phyloP scores from a whole-genome alignment of 1,140 invertebrate species.

The Pachypsylla venusta region DNA sequence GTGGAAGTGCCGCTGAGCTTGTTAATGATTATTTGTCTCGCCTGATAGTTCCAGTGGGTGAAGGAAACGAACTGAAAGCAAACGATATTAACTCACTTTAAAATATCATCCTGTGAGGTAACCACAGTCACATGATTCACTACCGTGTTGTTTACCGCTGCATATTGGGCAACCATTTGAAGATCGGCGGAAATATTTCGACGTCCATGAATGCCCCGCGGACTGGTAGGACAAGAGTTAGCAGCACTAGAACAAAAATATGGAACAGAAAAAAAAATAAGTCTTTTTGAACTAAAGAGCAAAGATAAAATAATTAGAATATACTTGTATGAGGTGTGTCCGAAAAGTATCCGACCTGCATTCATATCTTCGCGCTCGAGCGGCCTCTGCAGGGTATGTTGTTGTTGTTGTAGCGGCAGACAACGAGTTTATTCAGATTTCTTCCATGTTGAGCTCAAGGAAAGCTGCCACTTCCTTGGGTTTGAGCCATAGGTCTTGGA shows the following conservation, averaged over 20 bases:
- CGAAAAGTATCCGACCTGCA: no score
- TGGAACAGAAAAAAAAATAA: conserved; percentile 13
- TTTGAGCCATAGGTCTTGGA: no score
- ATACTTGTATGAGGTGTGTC: no score
- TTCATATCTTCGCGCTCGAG: no score
- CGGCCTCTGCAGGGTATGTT: no score
- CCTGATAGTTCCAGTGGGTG: conserved; percentile 67
- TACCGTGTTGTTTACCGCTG: conserved; percentile 32
- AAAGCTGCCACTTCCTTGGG: no score
- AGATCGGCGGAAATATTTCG: conserved; percentile 51
- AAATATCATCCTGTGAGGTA: conserved; percentile 24
- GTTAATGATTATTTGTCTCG: no score
- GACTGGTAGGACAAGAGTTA: conserved; percentile 94
- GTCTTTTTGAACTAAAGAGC: not conserved
- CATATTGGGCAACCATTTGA: conserved; percentile 54
- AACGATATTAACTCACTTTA: no score
- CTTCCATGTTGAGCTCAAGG: no score
- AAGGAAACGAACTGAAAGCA: conserved; percentile 74
- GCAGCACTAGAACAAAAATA: conserved; percentile 63
- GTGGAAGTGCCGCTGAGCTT: conserved; percentile 43
- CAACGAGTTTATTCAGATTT: no score
- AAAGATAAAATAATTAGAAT: no score
- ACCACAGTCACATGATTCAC: conserved; percentile 26
- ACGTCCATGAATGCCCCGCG: conserved; percentile 50
- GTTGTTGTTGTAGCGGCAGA: no score